Percentiles rank a stretch among this genome's conserved stretches.
Evolutionary conservation across 2,113 vertebrate species (phyloP).

Genomic region (Syngnathus typhle): DNA sequence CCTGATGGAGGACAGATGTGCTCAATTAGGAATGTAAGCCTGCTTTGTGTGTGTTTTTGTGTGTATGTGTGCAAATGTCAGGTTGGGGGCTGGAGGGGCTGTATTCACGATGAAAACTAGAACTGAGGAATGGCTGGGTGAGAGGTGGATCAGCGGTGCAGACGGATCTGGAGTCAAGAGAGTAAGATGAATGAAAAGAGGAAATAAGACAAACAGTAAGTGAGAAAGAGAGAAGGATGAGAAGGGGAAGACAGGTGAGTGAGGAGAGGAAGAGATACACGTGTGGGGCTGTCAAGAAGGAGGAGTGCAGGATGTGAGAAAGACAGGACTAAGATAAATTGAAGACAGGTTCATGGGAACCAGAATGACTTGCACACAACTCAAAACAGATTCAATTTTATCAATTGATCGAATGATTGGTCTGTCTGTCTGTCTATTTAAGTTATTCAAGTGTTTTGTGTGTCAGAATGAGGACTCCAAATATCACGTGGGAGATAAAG

Average conservation of each 20-base stretch:
- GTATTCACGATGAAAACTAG: slow-evolving; percentile 18
- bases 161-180: slow-evolving; percentile 15
- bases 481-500: not conserved
- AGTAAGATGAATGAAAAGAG: slow-evolving; percentile 31
- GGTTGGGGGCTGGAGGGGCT: slow-evolving; percentile 1
- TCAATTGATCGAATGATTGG: slow-evolving; percentile 6
- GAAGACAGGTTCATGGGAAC: slow-evolving; percentile 43
- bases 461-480: slow-evolving; percentile 5
- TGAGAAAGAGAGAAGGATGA: slow-evolving; percentile 11
- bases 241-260: slow-evolving; percentile 13
- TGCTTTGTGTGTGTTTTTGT: slow-evolving; percentile 22
- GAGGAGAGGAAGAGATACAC: slow-evolving; percentile 6
- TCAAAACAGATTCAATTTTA: slow-evolving; percentile 6
- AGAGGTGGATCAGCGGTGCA: slow-evolving; percentile 33
- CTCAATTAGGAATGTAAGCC: slow-evolving; percentile 43
- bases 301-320: slow-evolving; percentile 10
- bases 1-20: slow-evolving; percentile 45
- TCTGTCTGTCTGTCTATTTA: slow-evolving; percentile 41
- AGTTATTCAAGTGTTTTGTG: slow-evolving; percentile 1
- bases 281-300: not conserved
- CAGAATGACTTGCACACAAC: slow-evolving; percentile 51
- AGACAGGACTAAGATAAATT: slow-evolving; percentile 39
- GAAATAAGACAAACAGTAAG: slow-evolving; percentile 20
- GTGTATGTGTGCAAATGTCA: slow-evolving; percentile 1
- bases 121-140: slow-evolving; percentile 40